Conservation (phyloP, 1,140 invertebrate species). For the Bombyx mandarina region DNA sequence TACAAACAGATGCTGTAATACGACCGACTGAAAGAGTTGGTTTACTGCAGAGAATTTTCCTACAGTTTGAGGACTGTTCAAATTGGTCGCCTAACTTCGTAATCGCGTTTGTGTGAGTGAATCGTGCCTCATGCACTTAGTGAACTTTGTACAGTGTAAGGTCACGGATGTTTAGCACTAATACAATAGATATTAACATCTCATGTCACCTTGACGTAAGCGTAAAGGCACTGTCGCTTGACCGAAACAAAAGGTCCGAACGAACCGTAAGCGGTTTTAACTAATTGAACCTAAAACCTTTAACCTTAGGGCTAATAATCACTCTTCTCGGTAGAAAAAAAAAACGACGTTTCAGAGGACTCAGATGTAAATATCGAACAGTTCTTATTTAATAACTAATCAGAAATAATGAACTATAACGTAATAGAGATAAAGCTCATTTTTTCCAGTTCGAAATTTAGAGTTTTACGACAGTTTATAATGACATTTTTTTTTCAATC, state of each 20-base stretch:
- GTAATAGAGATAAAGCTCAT: not conserved
- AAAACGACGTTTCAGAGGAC: too few relatives aligned
- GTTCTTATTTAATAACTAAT: too few relatives aligned
- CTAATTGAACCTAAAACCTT: not conserved
- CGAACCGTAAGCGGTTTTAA: conserved; percentile 14
- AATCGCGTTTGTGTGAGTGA: conserved; percentile 16
- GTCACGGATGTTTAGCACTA: conserved; percentile 65
- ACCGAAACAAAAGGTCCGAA: conserved; percentile 13
- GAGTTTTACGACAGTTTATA: not conserved
- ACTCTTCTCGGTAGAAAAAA: too few relatives aligned
- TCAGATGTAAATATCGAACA: too few relatives aligned
- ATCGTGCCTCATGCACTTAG: conserved; percentile 44
- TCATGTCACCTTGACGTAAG: conserved; percentile 66
- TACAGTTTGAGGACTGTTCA: conserved; percentile 19
- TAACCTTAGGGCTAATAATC: too few relatives aligned
- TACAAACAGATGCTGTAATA: not conserved
- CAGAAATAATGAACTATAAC: not conserved
- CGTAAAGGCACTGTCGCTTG: conserved; percentile 49
- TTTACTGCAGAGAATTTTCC: conserved; percentile 14
- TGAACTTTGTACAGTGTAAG: conserved; percentile 65
- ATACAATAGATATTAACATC: conserved; percentile 64
- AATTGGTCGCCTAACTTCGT: conserved; percentile 15
- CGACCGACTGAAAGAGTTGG: not conserved
- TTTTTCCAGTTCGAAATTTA: not conserved
- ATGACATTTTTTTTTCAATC: conserved; percentile 18